Evolutionary conservation across 2,113 vertebrate species (phyloP), one percentile per base, ranked within the genome.

Genomic region (Todiramphus chloris): DNA sequence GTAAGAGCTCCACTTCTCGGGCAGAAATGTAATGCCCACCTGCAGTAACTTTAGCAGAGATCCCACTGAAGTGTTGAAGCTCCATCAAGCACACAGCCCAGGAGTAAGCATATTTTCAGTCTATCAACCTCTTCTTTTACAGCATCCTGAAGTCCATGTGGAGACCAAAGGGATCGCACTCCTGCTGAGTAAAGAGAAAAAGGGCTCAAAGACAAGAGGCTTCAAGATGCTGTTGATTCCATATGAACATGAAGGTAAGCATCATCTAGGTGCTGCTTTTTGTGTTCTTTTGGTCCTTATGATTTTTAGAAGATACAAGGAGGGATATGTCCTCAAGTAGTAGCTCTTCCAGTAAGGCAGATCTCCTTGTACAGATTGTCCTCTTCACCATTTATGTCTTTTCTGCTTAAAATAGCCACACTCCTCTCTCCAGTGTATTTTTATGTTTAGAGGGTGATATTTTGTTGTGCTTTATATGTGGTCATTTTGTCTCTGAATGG

Each of bases 151-250:
- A 48, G 31, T 56, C 16, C 43, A 14, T 44, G 48, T 35, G 58
- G 62, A 82, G 62, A 58, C 14, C 21, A 59, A 89, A 79, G 27
- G 33, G 11, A 30, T 30, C 0, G 0, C 0, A 0, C 11, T 0
- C 2, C 25, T 84, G 23, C 43, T 76, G n/a, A 30, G 11, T 37
- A 53, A 80, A 58, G 18, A 92, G 13, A 58, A 33, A 55, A 59
- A 31, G 48, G 3, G 1, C 66, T 85, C 41, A 76, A 64, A 89
- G 69, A 60, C 13, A 70, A 68, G 7, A 5, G 16, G 6, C 28
- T 85, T 92, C 10, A 27, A 50, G 51, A 23, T 55, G 27, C 10
- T 81, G 31, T 53, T 59, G 17, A 70, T 70, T 67, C 41, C 43
- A 20, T 62, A 39, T 46, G 27, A 66, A 77, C 15, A 15, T 1